phyloP scores from a whole-genome alignment of 2,113 vertebrate species.

The Tragelaphus strepsiceros region DNA sequence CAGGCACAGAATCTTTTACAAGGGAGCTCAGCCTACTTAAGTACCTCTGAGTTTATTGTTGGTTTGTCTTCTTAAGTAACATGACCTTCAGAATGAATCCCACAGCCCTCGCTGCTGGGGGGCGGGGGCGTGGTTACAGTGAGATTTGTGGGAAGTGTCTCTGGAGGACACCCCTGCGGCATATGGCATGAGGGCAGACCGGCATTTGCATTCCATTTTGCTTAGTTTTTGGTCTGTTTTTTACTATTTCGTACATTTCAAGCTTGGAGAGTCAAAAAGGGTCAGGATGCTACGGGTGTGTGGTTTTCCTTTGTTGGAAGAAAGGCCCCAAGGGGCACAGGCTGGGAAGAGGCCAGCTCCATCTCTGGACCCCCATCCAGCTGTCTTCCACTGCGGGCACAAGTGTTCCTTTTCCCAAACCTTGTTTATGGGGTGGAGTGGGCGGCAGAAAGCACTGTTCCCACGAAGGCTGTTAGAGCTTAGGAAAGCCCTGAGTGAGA shows the following conservation, averaged over 20 bases:
- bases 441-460: too few species aligned
- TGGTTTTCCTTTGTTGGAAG: not conserved
- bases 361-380: not conserved
- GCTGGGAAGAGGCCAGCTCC: accelerated
- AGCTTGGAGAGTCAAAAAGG: not conserved
- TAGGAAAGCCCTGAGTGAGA: not conserved
- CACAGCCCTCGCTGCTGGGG: not conserved
- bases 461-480: not conserved
- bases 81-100: not conserved
- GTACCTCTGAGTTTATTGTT: not conserved
- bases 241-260: not conserved
- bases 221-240: not conserved
- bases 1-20: not conserved
- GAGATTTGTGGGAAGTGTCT: not conserved
- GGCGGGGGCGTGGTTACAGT: not conserved
- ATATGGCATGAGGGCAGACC: not conserved
- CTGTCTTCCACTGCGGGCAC: accelerated
- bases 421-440: accelerated
- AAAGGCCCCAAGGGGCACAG: not conserved
- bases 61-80: not conserved
- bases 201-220: not conserved
- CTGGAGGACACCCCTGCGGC: not conserved
- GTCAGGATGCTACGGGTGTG: not conserved
- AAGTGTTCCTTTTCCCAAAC: not conserved
- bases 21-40: not conserved